Percentiles rank a stretch among this genome's conserved stretches.
Evolutionary conservation across 2,888 invertebrate genomes (phyloP).

Genomic region (Thysanoteuthis rhombus): DNA sequence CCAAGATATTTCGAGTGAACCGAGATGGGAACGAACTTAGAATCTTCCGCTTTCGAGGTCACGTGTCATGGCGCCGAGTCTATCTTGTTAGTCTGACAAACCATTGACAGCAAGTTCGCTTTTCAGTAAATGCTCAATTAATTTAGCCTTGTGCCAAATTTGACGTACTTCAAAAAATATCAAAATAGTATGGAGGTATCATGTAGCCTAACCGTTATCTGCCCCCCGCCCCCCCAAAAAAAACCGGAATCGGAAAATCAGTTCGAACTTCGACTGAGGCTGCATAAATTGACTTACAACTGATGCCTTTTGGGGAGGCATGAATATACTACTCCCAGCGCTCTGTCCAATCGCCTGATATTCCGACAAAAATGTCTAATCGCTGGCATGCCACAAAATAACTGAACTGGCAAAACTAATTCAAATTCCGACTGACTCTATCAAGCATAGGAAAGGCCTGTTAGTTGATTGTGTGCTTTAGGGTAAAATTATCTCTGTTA

Average conservation of each 20-base stretch:
- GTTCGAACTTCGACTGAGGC: too few species aligned
- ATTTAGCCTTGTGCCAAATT: background rate
- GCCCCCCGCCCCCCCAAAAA: too few species aligned
- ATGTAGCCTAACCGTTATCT: too few species aligned
- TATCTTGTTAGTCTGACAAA: background rate
- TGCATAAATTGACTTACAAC: background rate
- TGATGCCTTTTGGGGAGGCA: background rate
- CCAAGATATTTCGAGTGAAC: constrained; percentile 12
- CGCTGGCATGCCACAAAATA: too few species aligned
- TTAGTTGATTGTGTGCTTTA: too few species aligned
- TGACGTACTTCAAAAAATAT: background rate
- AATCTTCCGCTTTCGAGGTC: background rate
- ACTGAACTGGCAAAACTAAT: too few species aligned
- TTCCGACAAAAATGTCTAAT: background rate
- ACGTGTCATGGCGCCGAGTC: background rate
- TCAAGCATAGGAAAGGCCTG: too few species aligned
- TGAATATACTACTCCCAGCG: background rate
- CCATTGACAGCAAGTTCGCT: background rate
- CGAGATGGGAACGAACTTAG: background rate
- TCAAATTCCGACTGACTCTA: too few species aligned
- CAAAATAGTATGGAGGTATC: background rate
- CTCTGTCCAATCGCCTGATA: background rate
- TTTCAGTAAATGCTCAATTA: background rate
- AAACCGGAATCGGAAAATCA: background rate
- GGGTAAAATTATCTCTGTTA: too few species aligned